Percentiles rank a stretch among this genome's conserved stretches.
These are phyloP conservation scores for Terrapene triunguis DNA, from an alignment of 2,113 vertebrate genomes.

Conservation along the genomic window DNA sequence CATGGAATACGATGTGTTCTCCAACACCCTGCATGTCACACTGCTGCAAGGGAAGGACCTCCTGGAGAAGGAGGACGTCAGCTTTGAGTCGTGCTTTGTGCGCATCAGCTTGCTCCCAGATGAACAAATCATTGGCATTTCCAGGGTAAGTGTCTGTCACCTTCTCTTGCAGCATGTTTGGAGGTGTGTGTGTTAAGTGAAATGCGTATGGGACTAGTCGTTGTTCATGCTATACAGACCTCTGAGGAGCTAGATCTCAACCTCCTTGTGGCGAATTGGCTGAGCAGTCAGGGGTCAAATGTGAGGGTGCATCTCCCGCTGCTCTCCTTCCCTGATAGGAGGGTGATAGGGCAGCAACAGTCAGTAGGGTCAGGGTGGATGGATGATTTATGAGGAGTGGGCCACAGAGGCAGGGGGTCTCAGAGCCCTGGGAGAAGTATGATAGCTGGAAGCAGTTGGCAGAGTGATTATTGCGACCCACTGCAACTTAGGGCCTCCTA, in stretches of 20 bases:
- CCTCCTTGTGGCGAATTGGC: not conserved
- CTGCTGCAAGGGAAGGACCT: slow-evolving; percentile 98
- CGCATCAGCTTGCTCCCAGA: slow-evolving; percentile 91
- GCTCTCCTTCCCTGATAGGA: not conserved
- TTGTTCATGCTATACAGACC: not conserved
- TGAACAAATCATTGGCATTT: slow-evolving; percentile 91
- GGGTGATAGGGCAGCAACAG: not conserved
- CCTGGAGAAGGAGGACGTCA: slow-evolving; percentile 92
- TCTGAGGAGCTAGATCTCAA: not conserved
- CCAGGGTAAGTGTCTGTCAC: slow-evolving; percentile 84
- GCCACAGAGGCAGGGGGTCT: not conserved
- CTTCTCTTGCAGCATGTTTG: not conserved
- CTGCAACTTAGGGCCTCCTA: not conserved
- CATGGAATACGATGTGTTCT: slow-evolving; percentile 85
- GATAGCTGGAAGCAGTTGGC: not conserved
- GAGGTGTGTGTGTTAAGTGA: not conserved
- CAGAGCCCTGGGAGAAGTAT: not conserved
- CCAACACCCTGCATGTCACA: slow-evolving; percentile 83
- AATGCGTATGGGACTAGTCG: not conserved
- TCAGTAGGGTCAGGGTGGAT: not conserved
- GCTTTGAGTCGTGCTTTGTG: slow-evolving; percentile 95
- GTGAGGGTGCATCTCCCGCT: not conserved
- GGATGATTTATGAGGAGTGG: not conserved
- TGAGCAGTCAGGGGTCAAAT: not conserved
- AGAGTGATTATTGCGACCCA: not conserved